Base-by-base conservation (phyloP, 2,797 vertebrate species). In the Urocyon cinereoargenteus region DNA sequence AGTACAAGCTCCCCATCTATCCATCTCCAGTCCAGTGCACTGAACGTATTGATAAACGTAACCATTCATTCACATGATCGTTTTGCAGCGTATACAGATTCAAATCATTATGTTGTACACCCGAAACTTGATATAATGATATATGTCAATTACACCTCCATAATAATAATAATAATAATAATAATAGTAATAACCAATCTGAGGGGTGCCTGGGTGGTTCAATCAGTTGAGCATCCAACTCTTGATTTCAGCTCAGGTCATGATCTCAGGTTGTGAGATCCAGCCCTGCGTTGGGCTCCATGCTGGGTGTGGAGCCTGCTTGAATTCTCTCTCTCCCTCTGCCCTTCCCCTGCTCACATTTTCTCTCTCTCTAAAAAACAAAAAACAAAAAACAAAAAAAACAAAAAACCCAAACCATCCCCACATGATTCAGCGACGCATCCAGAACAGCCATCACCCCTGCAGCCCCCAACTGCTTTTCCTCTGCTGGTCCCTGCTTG, bases 381-480 rank as follows among this genome's bases (percentile, higher is more conserved):
- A 55, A 55, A 55, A 55, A 18, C 53, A 55, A 55, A 13, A 34
- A 68, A 66, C 12, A 64, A 64, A 64, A 40, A 22, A 72, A 14
- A 21, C 72, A 49, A 49, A 14, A 49, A 49, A 14, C 72, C 72
- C 72, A 51, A 26, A 64, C 22, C 21, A 21, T 19, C 45, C 19
- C 45, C 19, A 1, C 0, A 0, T 4, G 45, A 53, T 64, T 78
- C 66, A 18, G 2, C 62, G 6, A 1, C 8, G 18, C 9, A 1
- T 21, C 9, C 12, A 5, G 57, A 73, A 0, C 19, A 64, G 6
- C 68, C 19, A 1, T n/a, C 15, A 3, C 3, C 18, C 9, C 70
- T 51, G 70, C 2, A 6, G 6, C 2, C 9, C n/a, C 22, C 57
- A n/a, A 0, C 15, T 0, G 3, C 78, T 73, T 21, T 57, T 55